Evolutionary conservation across 2,888 invertebrate species (phyloP).

Genomic region (Drosophila mimica): DNA sequence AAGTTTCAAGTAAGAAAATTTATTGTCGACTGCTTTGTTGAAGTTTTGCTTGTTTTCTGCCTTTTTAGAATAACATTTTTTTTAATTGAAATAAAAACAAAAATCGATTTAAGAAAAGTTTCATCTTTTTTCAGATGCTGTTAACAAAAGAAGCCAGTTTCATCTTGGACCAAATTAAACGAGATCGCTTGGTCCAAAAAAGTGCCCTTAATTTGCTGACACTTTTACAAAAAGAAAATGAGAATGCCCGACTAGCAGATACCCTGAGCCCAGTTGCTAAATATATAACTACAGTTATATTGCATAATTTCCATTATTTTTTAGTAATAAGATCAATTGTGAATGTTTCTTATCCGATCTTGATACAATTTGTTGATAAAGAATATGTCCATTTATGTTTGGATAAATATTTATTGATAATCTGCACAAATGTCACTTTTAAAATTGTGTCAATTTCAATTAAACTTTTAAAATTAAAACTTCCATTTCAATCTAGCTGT

Average conservation of each 20-base stretch:
- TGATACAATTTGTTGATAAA: background rate
- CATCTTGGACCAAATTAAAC: background rate
- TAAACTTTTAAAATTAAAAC: background rate
- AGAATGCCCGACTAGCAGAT: background rate
- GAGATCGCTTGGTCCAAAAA: constrained; percentile 13
- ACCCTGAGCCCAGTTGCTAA: background rate
- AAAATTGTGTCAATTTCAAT: background rate
- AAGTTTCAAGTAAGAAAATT: background rate
- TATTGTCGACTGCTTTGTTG: too few species aligned
- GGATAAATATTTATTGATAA: background rate
- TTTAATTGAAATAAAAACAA: background rate
- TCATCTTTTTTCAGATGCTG: background rate
- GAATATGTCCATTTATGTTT: background rate
- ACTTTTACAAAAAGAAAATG: background rate
- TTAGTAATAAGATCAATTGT: background rate
- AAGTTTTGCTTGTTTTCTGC: too few species aligned
- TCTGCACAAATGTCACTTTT: background rate
- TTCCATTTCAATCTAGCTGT: background rate
- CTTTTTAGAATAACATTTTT: background rate
- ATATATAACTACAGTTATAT: background rate
- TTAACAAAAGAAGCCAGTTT: background rate
- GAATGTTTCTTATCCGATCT: background rate
- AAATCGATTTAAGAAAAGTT: background rate
- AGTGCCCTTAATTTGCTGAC: constrained; percentile 36
- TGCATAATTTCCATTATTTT: background rate